Evolutionary conservation across 2,113 vertebrate species (phyloP).

Genomic region (Poecile atricapillus): DNA sequence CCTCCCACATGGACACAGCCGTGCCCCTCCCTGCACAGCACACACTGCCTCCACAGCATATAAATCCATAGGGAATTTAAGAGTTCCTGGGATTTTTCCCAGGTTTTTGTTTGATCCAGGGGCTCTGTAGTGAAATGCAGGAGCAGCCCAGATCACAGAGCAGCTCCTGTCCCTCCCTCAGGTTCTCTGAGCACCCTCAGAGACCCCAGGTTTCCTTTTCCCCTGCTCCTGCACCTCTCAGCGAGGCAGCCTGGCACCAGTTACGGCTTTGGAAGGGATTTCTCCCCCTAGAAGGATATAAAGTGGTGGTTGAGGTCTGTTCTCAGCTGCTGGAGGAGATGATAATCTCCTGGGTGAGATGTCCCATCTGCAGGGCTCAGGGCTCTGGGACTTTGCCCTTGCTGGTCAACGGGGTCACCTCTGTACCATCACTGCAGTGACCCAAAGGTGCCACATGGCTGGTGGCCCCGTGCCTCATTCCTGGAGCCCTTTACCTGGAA

Average conservation of each 20-base stretch:
- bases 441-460: neutral
- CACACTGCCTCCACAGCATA: rapidly evolving
- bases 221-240: neutral
- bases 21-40: neutral
- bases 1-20: rapidly evolving
- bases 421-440: rapidly evolving
- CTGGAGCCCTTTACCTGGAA: neutral
- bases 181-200: neutral
- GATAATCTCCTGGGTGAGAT: rapidly evolving
- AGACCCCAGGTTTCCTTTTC: rapidly evolving
- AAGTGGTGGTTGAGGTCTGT: neutral
- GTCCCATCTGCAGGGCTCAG: neutral
- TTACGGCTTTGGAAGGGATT: neutral
- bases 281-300: neutral
- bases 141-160: neutral
- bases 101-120: neutral
- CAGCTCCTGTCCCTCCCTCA: neutral
- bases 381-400: neutral
- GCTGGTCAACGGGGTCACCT: neutral
- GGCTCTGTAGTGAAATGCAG: neutral
- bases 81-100: neutral
- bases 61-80: neutral
- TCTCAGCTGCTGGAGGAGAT: neutral
- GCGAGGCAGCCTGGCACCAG: neutral
- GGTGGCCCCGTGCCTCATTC: neutral